These are phyloP conservation scores for Anguilla obscura DNA, from an alignment of 2,797 vertebrate genomes.

Conservation along the genomic window DNA sequence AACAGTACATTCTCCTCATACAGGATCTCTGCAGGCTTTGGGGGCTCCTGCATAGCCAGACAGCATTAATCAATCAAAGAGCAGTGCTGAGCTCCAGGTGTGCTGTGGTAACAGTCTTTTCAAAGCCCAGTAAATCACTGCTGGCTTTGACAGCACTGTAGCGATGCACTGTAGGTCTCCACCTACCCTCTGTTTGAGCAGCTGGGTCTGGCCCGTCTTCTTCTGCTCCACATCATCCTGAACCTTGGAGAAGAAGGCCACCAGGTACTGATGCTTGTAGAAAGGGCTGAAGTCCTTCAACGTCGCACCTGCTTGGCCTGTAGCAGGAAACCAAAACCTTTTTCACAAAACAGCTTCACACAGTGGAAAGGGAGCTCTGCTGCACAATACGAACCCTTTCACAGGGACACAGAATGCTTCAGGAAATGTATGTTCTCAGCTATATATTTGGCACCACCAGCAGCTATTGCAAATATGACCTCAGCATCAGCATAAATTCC, in stretches of 20 bases:
- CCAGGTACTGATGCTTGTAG: conserved; percentile 80
- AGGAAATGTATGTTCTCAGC: not conserved
- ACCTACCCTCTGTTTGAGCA: conserved; percentile 82
- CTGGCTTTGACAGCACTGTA: not conserved
- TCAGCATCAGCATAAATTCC: not conserved
- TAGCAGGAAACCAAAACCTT: conserved; percentile 37
- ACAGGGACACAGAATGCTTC: conserved; percentile 1
- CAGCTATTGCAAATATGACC: not conserved
- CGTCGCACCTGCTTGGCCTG: conserved; percentile 77
- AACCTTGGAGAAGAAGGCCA: conserved; percentile 78
- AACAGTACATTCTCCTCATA: conserved; percentile 76
- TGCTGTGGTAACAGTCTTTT: not conserved
- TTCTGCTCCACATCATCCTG: conserved; percentile 82
- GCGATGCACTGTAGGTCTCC: not conserved
- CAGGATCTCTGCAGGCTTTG: conserved; percentile 65
- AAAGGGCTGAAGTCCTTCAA: conserved; percentile 80
- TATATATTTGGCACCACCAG: not conserved
- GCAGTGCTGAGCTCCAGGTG: not conserved
- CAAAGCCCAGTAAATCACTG: not conserved
- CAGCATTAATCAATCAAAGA: conserved; percentile 34
- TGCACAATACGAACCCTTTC: not conserved
- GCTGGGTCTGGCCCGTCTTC: conserved; percentile 66
- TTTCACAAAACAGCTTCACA: not conserved
- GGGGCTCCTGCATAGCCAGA: conserved; percentile 59
- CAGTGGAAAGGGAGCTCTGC: not conserved